Evolutionary conservation across 2,113 vertebrate genomes (phyloP).

Genomic region (Chaetops frenatus): DNA sequence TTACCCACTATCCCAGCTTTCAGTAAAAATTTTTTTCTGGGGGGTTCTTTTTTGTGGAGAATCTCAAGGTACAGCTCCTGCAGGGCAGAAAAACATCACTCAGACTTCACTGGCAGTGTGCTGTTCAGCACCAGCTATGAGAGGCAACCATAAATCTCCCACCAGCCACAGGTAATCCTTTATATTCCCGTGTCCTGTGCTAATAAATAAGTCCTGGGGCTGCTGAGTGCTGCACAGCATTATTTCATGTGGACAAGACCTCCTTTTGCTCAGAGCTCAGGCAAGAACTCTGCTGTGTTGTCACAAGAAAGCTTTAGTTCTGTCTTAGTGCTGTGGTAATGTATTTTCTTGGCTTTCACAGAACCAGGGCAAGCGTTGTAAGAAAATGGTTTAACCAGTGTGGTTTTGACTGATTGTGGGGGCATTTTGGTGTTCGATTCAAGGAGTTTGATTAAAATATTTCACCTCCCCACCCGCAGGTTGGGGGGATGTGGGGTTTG

Average conservation of each 20-base stretch:
- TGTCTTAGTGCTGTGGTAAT: not conserved
- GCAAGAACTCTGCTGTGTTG: not conserved
- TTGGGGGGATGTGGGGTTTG: accelerated
- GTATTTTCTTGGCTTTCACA: not conserved
- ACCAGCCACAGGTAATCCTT: not conserved
- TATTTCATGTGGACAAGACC: not conserved
- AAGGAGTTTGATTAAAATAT: not conserved
- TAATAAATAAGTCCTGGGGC: not conserved
- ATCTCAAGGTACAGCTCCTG: not conserved
- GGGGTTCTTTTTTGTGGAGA: not conserved
- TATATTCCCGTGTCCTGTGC: not conserved
- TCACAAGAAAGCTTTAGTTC: not conserved
- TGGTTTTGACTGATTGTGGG: not conserved
- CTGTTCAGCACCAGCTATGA: not conserved
- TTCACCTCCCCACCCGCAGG: accelerated
- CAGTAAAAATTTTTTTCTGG: not conserved
- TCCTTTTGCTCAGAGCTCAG: not conserved
- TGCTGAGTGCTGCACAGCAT: not conserved
- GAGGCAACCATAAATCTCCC: not conserved
- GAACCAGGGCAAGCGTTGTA: not conserved
- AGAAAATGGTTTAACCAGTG: not conserved
- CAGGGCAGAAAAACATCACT: not conserved
- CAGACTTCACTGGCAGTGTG: not conserved
- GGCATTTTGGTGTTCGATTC: not conserved
- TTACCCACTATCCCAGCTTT: not conserved